Evolutionary conservation across 1,140 invertebrate genomes (phyloP), one percentile per base, ranked within the genome.

Genomic region (Agraylea sexmaculata): DNA sequence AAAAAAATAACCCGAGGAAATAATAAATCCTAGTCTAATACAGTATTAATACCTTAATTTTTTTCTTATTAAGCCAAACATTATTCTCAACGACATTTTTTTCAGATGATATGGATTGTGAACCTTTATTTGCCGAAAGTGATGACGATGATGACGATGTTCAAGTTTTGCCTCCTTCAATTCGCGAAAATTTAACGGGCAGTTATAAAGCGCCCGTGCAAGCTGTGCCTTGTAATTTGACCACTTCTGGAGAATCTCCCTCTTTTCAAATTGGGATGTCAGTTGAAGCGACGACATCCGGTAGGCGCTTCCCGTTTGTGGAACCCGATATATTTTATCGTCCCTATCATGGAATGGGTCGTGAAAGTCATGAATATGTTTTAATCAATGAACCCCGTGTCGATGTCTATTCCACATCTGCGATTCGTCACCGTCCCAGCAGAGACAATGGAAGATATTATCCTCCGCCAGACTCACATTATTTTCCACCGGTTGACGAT

Each of bases 121-220:
- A 66, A 20, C 57, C 59, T 21, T 45, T 68, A 20, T 68, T 68
- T 56, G 65, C 63, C 22, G 62, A 60, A 37, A 68, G 63, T 49
- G 65, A 68, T 49, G 65, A 68, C 47, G 65, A 68, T 49, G 65
- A 68, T 49, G 65, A 68, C 47, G 65, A 68, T 37, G 54, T 68
- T 30, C 59, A 64, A 50, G 56, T 64, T 5, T 38, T 67, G 8
- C 62, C 58, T n/a, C 42, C 52, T 2, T 5, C 38, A 6, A 31
- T 32, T 10, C 20, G n/a, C 3, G 20, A 13, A 22, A 3, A 34
- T 10, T 17, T 30, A 1, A 30, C 13, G 3, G 23, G 29, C 10
- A 18, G 37, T 1, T 18, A 33, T 6, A 45, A 45, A n/a, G 21
- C 36, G 1, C 47, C 42, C 8, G 30, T 45, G 4, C 47, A 45